Evolutionary conservation across 2,888 invertebrate species (phyloP).

Genomic region (Dicyrtomina minuta): DNA sequence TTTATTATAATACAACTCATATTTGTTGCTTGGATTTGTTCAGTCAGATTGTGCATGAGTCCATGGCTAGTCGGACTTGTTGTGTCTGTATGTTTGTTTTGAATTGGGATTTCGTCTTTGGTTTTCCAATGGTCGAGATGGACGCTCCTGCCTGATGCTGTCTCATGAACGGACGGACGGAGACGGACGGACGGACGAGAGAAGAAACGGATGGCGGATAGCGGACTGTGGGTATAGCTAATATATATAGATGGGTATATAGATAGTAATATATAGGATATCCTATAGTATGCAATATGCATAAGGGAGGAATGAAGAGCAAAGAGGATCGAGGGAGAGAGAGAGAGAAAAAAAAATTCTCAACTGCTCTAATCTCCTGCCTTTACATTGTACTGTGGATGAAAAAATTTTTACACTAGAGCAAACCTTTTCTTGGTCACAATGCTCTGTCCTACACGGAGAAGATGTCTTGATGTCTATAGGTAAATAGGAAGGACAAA

Average conservation of each 20-base stretch:
- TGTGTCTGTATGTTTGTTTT: neutral
- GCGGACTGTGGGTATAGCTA: too few species aligned
- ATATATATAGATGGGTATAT: too few species aligned
- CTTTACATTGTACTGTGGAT: conserved; percentile 28
- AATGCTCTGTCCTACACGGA: conserved; percentile 20
- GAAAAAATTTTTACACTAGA: conserved; percentile 35
- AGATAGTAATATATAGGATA: too few species aligned
- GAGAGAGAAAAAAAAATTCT: conserved; percentile 26
- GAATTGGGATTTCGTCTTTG: neutral
- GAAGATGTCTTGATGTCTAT: conserved; percentile 12
- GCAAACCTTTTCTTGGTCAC: conserved; percentile 34
- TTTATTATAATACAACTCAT: conserved; percentile 28
- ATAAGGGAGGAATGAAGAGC: conserved; percentile 11
- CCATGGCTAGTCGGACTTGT: neutral
- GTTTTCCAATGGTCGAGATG: conserved; percentile 15
- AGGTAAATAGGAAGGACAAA: conserved; percentile 29
- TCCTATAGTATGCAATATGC: neutral
- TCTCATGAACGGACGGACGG: conserved; percentile 12
- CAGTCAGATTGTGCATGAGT: conserved; percentile 1
- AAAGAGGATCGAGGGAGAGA: conserved; percentile 13
- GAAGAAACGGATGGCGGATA: neutral
- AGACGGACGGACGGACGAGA: neutral
- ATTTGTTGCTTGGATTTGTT: conserved; percentile 25
- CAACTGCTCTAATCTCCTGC: conserved; percentile 35
- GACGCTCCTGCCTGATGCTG: too few species aligned